Conservation (phyloP, 1,140 invertebrate genomes). For the Panonychus citri region DNA sequence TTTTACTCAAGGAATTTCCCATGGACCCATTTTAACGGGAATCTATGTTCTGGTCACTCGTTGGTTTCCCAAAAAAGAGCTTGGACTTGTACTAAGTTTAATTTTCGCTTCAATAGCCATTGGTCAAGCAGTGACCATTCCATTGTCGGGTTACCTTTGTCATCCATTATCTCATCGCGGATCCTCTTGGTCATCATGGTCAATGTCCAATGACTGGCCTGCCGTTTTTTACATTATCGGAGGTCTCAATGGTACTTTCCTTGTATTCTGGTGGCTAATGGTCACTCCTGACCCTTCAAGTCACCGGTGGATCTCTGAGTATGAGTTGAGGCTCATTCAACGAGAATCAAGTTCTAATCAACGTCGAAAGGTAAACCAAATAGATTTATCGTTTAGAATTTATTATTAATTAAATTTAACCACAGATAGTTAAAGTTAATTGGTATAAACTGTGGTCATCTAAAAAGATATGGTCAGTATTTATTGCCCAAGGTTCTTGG, state of each 20-base stretch:
- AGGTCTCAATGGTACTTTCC: not conserved
- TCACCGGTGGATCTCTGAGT: not conserved
- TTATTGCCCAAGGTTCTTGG: not conserved
- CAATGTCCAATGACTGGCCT: no score
- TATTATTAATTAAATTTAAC: not conserved
- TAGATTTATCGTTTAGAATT: not conserved
- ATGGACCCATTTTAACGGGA: not conserved
- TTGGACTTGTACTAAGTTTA: not conserved
- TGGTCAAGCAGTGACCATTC: not conserved
- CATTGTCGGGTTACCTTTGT: not conserved
- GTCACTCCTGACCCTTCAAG: not conserved
- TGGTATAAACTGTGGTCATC: not conserved
- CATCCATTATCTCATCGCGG: not conserved
- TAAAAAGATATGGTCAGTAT: not conserved
- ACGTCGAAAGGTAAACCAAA: not conserved
- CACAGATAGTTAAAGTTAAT: not conserved
- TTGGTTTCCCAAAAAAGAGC: not conserved
- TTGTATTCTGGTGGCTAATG: not conserved
- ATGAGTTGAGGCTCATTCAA: not conserved
- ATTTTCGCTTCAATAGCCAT: not conserved
- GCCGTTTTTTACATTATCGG: not conserved
- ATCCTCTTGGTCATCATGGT: no score
- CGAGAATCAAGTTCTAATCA: not conserved
- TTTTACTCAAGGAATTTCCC: not conserved
- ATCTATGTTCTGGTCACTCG: not conserved